phyloP scores from a whole-genome alignment of 2,797 vertebrate genomes.

The Falco rusticolus region DNA sequence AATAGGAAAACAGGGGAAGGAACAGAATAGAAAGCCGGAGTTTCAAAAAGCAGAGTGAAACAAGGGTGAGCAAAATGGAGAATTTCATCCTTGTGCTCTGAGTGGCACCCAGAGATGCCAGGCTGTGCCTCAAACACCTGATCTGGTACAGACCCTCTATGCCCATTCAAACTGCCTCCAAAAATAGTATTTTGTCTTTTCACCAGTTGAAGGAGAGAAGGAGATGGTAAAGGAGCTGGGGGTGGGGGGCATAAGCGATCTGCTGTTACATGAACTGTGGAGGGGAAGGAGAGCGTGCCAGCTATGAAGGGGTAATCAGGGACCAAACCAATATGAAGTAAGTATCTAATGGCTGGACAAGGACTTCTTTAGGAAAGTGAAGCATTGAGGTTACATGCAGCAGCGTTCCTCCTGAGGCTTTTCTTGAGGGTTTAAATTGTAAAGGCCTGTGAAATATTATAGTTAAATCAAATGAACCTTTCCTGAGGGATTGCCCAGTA shows the following conservation, averaged over 20 bases:
- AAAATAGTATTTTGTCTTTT: not conserved
- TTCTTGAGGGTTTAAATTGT: not conserved
- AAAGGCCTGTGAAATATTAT: not conserved
- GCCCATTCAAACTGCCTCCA: not conserved
- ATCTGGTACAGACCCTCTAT: fast-evolving
- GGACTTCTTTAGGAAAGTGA: not conserved
- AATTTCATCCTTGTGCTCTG: fast-evolving
- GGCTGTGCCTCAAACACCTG: fast-evolving
- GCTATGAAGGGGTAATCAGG: fast-evolving
- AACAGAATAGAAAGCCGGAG: not conserved
- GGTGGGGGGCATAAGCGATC: fast-evolving
- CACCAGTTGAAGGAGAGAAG: not conserved
- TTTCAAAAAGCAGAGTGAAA: not conserved
- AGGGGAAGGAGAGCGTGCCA: not conserved
- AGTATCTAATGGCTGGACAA: not conserved
- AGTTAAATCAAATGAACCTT: not conserved
- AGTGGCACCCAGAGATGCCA: fast-evolving
- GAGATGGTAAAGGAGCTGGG: not conserved
- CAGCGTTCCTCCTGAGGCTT: not conserved
- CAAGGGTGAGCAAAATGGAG: fast-evolving
- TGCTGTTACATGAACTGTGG: not conserved
- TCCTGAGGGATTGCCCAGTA: not conserved
- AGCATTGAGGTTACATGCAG: not conserved
- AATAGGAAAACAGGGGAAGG: not conserved
- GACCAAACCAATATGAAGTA: not conserved